Evolutionary conservation across 2,113 vertebrate species (phyloP).

Genomic region (Strix uralensis): DNA sequence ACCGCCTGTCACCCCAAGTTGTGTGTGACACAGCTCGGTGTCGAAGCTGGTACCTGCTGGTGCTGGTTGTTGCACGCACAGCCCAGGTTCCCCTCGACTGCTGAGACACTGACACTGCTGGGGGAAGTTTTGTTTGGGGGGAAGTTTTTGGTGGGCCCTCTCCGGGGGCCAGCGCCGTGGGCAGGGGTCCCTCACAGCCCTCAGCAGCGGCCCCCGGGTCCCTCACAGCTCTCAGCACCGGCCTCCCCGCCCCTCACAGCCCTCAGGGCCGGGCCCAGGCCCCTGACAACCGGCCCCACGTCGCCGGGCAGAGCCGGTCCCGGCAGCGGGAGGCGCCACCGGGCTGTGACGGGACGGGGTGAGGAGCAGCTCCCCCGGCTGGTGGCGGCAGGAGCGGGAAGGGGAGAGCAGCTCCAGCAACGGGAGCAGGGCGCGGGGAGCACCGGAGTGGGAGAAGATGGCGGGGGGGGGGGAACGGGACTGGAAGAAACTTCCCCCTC

Average conservation of each 20-base stretch:
- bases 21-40: too few species aligned
- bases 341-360: background rate
- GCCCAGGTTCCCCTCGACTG: background rate
- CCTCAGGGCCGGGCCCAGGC: too few species aligned
- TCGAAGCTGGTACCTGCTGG: background rate
- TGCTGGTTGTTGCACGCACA: background rate
- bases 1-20: too few species aligned
- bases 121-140: too few species aligned
- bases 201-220: too few species aligned
- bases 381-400: background rate
- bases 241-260: too few species aligned
- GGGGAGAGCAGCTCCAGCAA: background rate
- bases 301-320: background rate
- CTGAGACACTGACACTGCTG: too few species aligned
- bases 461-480: background rate
- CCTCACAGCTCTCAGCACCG: too few species aligned
- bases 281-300: too few species aligned
- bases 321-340: background rate
- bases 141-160: too few species aligned
- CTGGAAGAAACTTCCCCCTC: background rate
- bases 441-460: background rate
- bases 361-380: background rate
- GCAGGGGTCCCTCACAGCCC: too few species aligned
- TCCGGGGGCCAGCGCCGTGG: too few species aligned
- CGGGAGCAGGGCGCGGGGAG: background rate